Evolutionary conservation across 2,113 vertebrate species (phyloP).

Genomic region (Bujurquina vittata): DNA sequence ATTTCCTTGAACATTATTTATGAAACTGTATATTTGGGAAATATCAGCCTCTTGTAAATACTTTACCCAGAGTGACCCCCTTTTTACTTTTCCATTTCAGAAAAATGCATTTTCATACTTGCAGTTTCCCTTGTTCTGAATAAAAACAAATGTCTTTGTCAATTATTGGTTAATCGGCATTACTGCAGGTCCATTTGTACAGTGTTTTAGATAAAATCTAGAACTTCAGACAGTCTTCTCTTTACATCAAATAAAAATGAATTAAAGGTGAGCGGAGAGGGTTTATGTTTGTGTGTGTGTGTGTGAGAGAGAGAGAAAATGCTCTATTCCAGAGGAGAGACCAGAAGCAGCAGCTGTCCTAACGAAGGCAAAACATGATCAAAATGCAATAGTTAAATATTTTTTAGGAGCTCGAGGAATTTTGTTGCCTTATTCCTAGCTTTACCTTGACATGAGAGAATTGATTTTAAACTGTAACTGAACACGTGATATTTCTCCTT

Average conservation of each 20-base stretch:
- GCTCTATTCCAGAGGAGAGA: background rate
- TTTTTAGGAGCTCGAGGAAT: rapidly evolving
- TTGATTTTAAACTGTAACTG: background rate
- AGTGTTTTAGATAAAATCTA: background rate
- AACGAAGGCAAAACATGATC: background rate
- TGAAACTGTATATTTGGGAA: conserved; percentile 63
- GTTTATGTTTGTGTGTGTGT: background rate
- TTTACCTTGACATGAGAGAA: background rate
- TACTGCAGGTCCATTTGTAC: background rate
- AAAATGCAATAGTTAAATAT: background rate
- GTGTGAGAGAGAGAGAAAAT: background rate
- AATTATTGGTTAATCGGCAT: background rate
- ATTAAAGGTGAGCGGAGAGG: background rate
- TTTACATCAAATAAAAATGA: background rate
- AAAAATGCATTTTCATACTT: conserved; percentile 69
- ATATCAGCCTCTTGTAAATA: conserved; percentile 58
- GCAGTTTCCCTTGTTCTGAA: conserved; percentile 68
- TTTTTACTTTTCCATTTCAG: conserved; percentile 60
- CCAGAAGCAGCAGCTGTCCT: background rate
- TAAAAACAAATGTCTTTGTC: conserved; percentile 61
- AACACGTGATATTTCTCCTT: too few species aligned
- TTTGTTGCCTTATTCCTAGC: background rate
- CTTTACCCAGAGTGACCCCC: conserved; percentile 4
- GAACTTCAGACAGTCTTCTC: background rate
- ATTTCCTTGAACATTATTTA: conserved; percentile 74